phyloP scores from a whole-genome alignment of 1,140 invertebrate genomes.

The Pseudomyrmex gracilis region DNA sequence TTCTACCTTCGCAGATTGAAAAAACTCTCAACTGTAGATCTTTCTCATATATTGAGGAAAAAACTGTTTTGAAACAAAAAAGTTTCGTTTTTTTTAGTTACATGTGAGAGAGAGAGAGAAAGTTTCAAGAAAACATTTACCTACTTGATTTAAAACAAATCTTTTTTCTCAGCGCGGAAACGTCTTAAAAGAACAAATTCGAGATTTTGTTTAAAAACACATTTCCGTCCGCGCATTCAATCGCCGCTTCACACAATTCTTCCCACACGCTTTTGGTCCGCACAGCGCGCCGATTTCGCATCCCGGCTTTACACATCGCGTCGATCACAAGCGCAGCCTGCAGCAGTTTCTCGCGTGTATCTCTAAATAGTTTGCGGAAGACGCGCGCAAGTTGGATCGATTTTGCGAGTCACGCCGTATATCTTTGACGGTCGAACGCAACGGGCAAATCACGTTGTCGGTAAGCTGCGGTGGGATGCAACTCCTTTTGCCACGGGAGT shows the following conservation, averaged over 20 bases:
- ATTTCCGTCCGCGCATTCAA: background rate
- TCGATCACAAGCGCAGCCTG: slow-evolving; percentile 36
- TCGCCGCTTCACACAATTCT: too few relatives aligned
- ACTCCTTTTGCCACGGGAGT: slow-evolving; percentile 30
- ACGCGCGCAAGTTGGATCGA: slow-evolving; percentile 40
- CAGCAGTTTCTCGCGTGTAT: slow-evolving; percentile 25
- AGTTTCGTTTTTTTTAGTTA: too few relatives aligned
- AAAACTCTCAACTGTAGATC: too few relatives aligned
- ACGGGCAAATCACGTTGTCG: slow-evolving; percentile 70
- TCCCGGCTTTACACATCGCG: background rate
- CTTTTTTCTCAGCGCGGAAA: too few relatives aligned
- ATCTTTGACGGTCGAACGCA: slow-evolving; percentile 58
- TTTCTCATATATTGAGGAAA: too few relatives aligned
- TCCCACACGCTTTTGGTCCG: background rate
- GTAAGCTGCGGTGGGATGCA: slow-evolving; percentile 28
- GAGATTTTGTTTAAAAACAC: too few relatives aligned
- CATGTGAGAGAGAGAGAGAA: too few relatives aligned
- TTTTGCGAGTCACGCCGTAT: slow-evolving; percentile 46
- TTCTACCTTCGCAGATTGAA: too few relatives aligned
- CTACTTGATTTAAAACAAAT: too few relatives aligned
- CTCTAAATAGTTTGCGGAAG: slow-evolving; percentile 45
- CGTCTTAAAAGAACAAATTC: too few relatives aligned
- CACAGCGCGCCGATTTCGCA: background rate
- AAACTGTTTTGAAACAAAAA: too few relatives aligned
- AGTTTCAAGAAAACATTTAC: too few relatives aligned